Conservation (phyloP, 2,113 vertebrate species). For the Columbina picui region DNA sequence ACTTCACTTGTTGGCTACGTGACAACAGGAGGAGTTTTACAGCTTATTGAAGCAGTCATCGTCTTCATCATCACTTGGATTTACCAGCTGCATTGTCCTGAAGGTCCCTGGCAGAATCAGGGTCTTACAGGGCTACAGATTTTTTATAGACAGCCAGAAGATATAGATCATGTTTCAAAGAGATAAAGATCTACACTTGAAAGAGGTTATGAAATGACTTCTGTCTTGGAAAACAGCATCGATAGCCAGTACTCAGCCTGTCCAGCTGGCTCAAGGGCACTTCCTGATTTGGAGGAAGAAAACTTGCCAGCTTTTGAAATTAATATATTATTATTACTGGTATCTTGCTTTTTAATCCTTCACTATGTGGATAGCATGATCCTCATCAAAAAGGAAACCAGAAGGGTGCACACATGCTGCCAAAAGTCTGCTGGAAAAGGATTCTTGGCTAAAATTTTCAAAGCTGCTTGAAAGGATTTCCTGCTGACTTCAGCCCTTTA, state of each 20-base stretch:
- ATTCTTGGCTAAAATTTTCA: conserved; percentile 29
- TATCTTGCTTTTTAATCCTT: conserved; percentile 47
- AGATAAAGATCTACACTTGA: not conserved
- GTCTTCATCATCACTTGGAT: not conserved
- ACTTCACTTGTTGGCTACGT: not conserved
- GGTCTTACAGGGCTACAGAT: not conserved
- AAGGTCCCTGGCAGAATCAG: not conserved
- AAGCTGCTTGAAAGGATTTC: conserved; percentile 27
- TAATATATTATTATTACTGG: conserved; percentile 7
- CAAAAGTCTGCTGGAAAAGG: conserved; percentile 24
- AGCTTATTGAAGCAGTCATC: not conserved
- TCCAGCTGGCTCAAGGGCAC: conserved; percentile 10
- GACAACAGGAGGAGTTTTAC: not conserved
- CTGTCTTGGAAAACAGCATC: not conserved
- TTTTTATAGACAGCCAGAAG: not conserved
- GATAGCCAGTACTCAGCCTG: not conserved
- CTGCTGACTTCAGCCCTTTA: conserved; percentile 4
- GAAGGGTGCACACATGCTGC: not conserved
- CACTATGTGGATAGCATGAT: not conserved
- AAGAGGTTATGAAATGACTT: not conserved
- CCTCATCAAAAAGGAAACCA: conserved; percentile 21
- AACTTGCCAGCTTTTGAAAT: conserved; percentile 26
- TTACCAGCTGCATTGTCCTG: not conserved
- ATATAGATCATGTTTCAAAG: not conserved
- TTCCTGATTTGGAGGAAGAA: not conserved